Percentiles rank a stretch among this genome's conserved stretches.
Evolutionary conservation across 1,140 invertebrate species (phyloP).

Genomic region (Tenebrio molitor): DNA sequence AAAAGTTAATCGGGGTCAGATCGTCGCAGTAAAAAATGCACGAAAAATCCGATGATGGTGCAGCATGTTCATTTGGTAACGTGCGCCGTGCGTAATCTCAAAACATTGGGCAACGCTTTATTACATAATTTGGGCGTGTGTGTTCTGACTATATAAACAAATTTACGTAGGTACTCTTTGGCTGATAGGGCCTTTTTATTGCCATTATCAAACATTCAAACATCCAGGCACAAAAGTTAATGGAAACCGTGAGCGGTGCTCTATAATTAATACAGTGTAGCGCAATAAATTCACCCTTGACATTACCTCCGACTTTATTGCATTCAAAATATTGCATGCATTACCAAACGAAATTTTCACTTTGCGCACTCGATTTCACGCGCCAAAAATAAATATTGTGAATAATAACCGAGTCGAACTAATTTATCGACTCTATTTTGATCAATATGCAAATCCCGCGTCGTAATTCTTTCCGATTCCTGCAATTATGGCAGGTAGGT

Average conservation of each 20-base stretch:
- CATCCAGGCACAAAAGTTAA: background rate
- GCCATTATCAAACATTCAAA: constrained; percentile 37
- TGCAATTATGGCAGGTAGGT: background rate
- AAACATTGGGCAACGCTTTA: constrained; percentile 15
- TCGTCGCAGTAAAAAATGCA: too few relatives aligned
- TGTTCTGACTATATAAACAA: constrained; percentile 18
- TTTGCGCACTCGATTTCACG: background rate
- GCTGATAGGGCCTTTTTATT: constrained; percentile 15
- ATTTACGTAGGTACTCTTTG: constrained; percentile 18
- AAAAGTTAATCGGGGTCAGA: too few relatives aligned
- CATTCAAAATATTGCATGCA: background rate
- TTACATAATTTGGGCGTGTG: constrained; percentile 35
- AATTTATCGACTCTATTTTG: constrained; percentile 1
- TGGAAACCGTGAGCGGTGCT: constrained; percentile 17
- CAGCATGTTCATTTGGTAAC: background rate
- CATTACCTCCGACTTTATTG: background rate
- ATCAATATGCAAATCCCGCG: constrained; percentile 17
- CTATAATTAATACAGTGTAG: constrained; percentile 25
- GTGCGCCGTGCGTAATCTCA: background rate
- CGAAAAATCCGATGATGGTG: too few relatives aligned
- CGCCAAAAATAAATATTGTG: background rate
- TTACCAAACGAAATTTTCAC: constrained; percentile 6
- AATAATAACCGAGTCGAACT: background rate
- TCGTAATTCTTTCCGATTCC: background rate
- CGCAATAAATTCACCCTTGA: constrained; percentile 14